Conservation (phyloP, 2,113 vertebrate species). For the Pseudorectes ferrugineus region DNA sequence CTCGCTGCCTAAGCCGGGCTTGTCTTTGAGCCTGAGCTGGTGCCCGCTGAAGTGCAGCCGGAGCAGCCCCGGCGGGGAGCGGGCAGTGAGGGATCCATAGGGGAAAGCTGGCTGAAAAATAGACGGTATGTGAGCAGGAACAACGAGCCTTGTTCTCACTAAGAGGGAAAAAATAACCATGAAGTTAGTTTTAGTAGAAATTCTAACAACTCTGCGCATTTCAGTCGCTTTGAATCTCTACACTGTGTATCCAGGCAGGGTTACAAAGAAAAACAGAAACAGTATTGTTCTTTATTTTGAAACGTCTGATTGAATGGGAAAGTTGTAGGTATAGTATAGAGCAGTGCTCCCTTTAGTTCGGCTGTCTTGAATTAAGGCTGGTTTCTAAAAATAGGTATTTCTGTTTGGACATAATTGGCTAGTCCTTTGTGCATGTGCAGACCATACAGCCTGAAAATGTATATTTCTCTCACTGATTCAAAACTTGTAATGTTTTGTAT, state of each 20-base stretch:
- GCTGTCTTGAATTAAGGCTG: background rate
- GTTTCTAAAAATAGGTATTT: conserved; percentile 6
- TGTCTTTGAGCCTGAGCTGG: background rate
- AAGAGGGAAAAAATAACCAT: fast-evolving
- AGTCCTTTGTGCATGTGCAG: background rate
- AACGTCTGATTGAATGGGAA: background rate
- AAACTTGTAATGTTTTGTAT: background rate
- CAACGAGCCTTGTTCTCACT: background rate
- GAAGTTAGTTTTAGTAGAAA: background rate
- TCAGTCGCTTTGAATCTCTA: background rate
- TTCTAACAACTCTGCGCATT: background rate
- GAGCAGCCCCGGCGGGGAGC: background rate
- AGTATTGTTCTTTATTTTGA: background rate
- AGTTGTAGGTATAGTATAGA: background rate
- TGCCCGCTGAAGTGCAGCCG: background rate
- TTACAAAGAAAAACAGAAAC: background rate
- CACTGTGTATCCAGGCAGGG: background rate
- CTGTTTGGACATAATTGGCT: background rate
- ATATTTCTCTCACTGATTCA: background rate
- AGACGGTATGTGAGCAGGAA: background rate
- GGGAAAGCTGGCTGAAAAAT: background rate
- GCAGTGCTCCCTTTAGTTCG: background rate
- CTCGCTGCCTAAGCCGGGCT: background rate
- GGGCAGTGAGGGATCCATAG: background rate
- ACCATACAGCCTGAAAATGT: background rate